phyloP scores from a whole-genome alignment of 64 coral and sea anemone genomes.

The Pocillopora damicornis region DNA sequence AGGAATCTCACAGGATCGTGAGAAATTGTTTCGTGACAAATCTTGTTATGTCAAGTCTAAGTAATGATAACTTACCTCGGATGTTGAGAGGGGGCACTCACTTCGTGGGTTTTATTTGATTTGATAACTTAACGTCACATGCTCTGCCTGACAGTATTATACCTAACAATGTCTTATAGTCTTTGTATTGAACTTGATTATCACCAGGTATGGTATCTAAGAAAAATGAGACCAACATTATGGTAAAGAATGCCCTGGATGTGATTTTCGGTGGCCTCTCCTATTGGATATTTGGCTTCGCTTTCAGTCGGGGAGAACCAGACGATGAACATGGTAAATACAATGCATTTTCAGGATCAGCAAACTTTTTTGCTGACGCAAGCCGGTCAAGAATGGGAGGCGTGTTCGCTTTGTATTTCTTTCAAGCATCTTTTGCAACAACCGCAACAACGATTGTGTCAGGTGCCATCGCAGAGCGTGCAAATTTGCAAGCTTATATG shows the following conservation, averaged over 20 bases:
- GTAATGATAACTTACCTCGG: too few relatives aligned
- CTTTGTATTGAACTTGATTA: not conserved
- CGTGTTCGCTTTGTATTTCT: slow-evolving; percentile 64
- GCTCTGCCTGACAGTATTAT: too few relatives aligned
- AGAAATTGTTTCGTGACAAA: too few relatives aligned
- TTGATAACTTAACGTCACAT: too few relatives aligned
- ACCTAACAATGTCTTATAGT: not conserved
- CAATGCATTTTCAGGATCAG: slow-evolving; percentile 54
- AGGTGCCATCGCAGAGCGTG: slow-evolving; percentile 75
- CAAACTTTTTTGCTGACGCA: slow-evolving; percentile 68
- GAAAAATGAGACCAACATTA: slow-evolving; percentile 84
- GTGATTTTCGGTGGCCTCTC: slow-evolving; percentile 75
- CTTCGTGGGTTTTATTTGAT: too few relatives aligned
- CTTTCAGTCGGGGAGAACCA: slow-evolving; percentile 61
- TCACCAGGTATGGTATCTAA: slow-evolving; percentile 67
- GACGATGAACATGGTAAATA: not conserved
- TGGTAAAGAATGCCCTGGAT: slow-evolving; percentile 77
- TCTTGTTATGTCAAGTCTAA: too few relatives aligned
- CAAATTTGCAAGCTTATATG: slow-evolving; percentile 72
- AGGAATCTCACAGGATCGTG: too few relatives aligned
- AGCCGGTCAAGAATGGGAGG: slow-evolving; percentile 52
- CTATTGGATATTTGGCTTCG: slow-evolving; percentile 83
- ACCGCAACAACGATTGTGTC: slow-evolving; percentile 85
- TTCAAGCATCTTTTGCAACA: slow-evolving; percentile 79
- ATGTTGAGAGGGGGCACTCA: too few relatives aligned